Evolutionary conservation across 2,888 invertebrate species (phyloP).

Genomic region (Parnassius apollo): DNA sequence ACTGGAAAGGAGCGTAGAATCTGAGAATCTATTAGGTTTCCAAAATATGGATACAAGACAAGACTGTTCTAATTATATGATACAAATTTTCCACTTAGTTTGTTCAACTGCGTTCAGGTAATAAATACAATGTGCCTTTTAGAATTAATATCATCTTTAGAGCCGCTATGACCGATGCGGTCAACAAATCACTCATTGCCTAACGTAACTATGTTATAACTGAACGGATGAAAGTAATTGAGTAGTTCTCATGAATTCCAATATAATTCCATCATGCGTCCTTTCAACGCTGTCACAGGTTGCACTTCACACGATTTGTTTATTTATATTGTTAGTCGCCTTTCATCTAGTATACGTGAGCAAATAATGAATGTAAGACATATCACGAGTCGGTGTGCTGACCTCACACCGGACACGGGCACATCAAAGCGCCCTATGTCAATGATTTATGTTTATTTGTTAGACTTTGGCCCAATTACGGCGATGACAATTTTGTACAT

Average conservation of each 20-base stretch:
- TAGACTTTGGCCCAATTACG: constrained; percentile 71
- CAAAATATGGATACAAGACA: not conserved
- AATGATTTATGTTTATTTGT: constrained; percentile 76
- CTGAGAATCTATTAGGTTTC: not conserved
- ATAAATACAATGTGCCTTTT: constrained; percentile 15
- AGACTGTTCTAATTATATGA: constrained; percentile 1
- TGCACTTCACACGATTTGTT: constrained; percentile 66
- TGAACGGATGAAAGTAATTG: constrained; percentile 47
- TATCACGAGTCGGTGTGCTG: constrained; percentile 57
- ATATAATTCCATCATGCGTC: constrained; percentile 62
- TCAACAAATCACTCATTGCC: constrained; percentile 37
- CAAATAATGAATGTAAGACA: constrained; percentile 77
- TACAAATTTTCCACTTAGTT: constrained; percentile 7
- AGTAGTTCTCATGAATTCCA: constrained; percentile 60
- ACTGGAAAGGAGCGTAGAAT: too few species aligned
- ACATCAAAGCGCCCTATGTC: constrained; percentile 68
- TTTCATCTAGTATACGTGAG: constrained; percentile 78
- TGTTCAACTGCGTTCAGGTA: constrained; percentile 19
- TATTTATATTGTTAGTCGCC: constrained; percentile 74
- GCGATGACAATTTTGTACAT: constrained; percentile 68
- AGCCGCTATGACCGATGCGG: not conserved
- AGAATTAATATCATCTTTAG: constrained; percentile 8
- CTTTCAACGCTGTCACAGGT: constrained; percentile 60
- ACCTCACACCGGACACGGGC: constrained; percentile 73
- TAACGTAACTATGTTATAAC: constrained; percentile 31